phyloP scores from a whole-genome alignment of 2,888 invertebrate genomes.

The Marasmarcha lunaedactyla region DNA sequence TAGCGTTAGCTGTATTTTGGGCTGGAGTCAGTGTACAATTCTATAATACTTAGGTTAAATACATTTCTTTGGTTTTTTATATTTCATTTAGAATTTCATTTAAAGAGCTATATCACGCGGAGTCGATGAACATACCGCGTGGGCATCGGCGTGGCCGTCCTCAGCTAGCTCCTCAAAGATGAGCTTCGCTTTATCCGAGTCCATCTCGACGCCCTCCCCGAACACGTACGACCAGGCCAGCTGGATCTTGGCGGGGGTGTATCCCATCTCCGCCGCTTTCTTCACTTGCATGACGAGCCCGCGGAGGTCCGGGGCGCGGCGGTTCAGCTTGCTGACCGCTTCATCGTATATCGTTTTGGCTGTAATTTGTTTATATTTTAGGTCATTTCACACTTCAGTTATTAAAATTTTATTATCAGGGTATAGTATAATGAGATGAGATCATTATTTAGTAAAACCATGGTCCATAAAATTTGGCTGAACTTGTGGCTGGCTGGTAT shows the following conservation, averaged over 20 bases:
- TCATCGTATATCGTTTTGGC: slow-evolving; percentile 81
- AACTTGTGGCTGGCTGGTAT: no score
- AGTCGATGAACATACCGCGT: slow-evolving; percentile 87
- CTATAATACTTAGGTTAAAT: no score
- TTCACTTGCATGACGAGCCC: slow-evolving; percentile 82
- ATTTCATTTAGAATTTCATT: no score
- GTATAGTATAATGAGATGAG: no score
- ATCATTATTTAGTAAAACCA: no score
- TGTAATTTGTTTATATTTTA: slow-evolving; percentile 44
- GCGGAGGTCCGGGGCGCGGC: slow-evolving; percentile 79
- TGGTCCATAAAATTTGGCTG: no score
- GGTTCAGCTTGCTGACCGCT: slow-evolving; percentile 78
- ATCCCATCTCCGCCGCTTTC: slow-evolving; percentile 84
- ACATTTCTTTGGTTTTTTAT: no score
- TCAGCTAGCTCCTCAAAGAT: slow-evolving; percentile 83
- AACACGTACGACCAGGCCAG: slow-evolving; percentile 91
- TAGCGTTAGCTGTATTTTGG: no score
- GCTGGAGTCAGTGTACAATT: no score
- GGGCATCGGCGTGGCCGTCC: slow-evolving; percentile 87
- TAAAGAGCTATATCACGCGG: no score
- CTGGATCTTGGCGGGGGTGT: slow-evolving; percentile 83
- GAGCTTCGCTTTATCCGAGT: slow-evolving; percentile 79
- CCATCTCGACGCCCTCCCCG: slow-evolving; percentile 82
- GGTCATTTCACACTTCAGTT: not conserved
- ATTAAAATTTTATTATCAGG: no score